Evolutionary conservation across 2,888 invertebrate species (phyloP).

Genomic region (Bellardia bayeri): DNA sequence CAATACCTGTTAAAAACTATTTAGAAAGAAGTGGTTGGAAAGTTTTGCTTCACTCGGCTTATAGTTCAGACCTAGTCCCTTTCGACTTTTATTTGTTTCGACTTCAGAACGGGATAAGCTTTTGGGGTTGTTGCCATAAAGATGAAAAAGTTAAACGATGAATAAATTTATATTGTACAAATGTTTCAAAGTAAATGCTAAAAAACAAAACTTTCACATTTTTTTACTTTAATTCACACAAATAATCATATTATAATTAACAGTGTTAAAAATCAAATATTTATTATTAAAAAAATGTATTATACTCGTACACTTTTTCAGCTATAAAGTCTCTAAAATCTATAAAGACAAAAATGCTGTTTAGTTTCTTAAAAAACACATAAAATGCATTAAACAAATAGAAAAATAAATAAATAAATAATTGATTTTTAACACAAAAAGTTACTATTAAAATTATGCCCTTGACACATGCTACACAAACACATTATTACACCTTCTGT

Average conservation of each 20-base stretch:
- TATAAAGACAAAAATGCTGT: neutral
- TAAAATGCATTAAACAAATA: conserved; percentile 25
- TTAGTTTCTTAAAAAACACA: conserved; percentile 22
- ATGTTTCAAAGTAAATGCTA: too few relatives aligned
- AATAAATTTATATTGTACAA: too few relatives aligned
- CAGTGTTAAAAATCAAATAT: too few relatives aligned
- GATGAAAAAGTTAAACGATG: too few relatives aligned
- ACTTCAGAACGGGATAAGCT: too few relatives aligned
- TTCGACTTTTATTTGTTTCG: too few relatives aligned
- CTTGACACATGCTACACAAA: conserved; percentile 11
- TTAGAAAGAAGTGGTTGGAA: too few relatives aligned
- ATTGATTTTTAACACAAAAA: conserved; percentile 17
- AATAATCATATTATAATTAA: neutral
- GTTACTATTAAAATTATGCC: conserved; percentile 50
- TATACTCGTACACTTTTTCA: neutral
- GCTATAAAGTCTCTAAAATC: conserved; percentile 16
- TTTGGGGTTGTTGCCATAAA: too few relatives aligned
- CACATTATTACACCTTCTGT: neutral
- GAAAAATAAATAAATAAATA: neutral
- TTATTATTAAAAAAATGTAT: neutral
- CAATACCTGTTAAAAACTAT: too few relatives aligned
- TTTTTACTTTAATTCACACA: neutral
- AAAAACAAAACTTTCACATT: too few relatives aligned
- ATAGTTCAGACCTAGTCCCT: too few relatives aligned
- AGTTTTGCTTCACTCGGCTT: too few relatives aligned